Evolutionary conservation across 64 coral and sea anemone species (phyloP).

Genomic region (Montipora foliosa): DNA sequence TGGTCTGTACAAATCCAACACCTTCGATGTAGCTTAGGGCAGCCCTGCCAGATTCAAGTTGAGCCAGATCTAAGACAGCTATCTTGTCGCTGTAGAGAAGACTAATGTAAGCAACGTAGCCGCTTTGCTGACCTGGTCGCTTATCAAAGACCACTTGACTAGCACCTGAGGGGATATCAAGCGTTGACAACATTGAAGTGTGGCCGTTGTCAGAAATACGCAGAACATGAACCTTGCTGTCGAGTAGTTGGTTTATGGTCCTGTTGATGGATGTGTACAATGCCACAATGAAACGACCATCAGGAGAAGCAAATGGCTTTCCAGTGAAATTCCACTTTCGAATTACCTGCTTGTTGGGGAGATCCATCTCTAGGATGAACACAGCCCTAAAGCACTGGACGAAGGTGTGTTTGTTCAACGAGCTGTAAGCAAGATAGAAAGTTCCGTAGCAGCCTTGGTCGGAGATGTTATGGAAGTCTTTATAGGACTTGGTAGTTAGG

Average conservation of each 20-base stretch:
- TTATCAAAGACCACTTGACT: conserved; percentile 14
- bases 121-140: not conserved
- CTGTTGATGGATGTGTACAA: conserved; percentile 42
- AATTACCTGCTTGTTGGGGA: not conserved
- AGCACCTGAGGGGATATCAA: conserved; percentile 32
- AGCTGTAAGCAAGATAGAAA: conserved; percentile 45
- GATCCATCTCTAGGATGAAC: not conserved
- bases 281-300: conserved; percentile 33
- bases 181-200: not conserved
- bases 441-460: conserved; percentile 39
- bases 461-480: conserved; percentile 33
- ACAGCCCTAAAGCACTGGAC: not conserved
- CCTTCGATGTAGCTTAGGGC: conserved; percentile 33
- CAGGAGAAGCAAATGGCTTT: conserved; percentile 20
- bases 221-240: conserved; percentile 13
- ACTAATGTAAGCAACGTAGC: conserved; percentile 20
- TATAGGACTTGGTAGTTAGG: conserved; percentile 31
- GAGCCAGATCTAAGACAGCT: conserved; percentile 42
- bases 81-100: conserved; percentile 51
- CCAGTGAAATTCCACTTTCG: conserved; percentile 21
- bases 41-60: not conserved
- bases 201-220: not conserved
- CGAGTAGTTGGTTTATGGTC: not conserved
- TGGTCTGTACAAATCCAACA: not conserved
- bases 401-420: conserved; percentile 36